Conservation (phyloP, 2,797 vertebrate species). For the Selene dorsalis region DNA sequence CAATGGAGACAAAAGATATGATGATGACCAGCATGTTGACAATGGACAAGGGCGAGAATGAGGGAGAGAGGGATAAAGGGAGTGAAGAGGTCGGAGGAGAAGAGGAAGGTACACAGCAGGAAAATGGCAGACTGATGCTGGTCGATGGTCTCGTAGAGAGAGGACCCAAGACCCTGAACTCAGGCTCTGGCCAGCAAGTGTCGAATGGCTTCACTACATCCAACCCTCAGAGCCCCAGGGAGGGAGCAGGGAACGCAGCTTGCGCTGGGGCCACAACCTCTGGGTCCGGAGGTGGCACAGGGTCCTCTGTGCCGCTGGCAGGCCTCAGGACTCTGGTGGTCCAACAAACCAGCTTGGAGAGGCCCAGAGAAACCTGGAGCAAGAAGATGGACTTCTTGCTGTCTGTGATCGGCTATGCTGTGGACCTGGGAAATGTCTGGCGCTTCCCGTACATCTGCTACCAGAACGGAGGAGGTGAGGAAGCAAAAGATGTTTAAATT, state of each 20-base stretch:
- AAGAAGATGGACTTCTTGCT: slow-evolving; percentile 99
- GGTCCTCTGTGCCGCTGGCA: slow-evolving; percentile 61
- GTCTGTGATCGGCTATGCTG: slow-evolving; percentile 97
- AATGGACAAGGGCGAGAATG: slow-evolving; percentile 81
- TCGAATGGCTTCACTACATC: slow-evolving; percentile 93
- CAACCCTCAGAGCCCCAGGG: slow-evolving; percentile 85
- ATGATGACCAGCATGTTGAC: slow-evolving; percentile 79
- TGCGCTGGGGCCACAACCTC: slow-evolving; percentile 52
- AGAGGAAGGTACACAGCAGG: slow-evolving; percentile 73
- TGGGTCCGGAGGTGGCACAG: slow-evolving; percentile 45
- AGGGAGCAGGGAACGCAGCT: slow-evolving; percentile 73
- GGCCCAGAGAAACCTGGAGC: slow-evolving; percentile 93
- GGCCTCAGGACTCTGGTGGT: slow-evolving; percentile 88
- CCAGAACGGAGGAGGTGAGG: slow-evolving; percentile 99
- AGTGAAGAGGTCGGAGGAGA: slow-evolving; percentile 69
- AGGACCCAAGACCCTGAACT: slow-evolving; percentile 76
- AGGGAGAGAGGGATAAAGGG: slow-evolving; percentile 72
- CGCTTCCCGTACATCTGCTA: slow-evolving; percentile 99
- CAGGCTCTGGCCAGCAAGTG: slow-evolving; percentile 84
- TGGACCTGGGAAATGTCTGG: slow-evolving; percentile 99
- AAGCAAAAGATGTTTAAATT: slow-evolving; percentile 3
- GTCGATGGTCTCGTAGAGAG: slow-evolving; percentile 78
- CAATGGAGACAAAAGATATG: slow-evolving; percentile 90
- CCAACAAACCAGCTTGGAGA: slow-evolving; percentile 88
- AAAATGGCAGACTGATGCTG: slow-evolving; percentile 85